These are phyloP conservation scores for Scomber scombrus DNA, from an alignment of 2,113 vertebrate species.

Conservation along the genomic window DNA sequence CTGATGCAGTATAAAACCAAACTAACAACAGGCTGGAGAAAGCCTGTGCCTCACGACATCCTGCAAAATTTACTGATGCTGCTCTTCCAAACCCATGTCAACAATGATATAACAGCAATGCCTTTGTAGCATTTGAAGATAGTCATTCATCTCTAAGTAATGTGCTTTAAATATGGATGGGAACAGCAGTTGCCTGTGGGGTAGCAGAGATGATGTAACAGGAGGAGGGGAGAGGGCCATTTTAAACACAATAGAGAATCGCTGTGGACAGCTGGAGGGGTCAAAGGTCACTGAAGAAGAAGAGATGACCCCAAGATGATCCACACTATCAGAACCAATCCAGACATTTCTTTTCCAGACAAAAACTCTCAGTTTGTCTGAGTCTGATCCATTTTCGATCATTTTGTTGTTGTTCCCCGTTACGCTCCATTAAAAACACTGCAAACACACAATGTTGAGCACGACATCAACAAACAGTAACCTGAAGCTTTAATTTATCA, in stretches of 20 bases:
- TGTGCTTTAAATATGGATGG: constrained; percentile 73
- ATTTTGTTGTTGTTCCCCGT: neutral
- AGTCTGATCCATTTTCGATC: neutral
- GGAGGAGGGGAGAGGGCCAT: constrained; percentile 52
- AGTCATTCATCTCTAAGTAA: constrained; percentile 67
- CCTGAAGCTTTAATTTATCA: no score
- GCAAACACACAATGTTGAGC: no score
- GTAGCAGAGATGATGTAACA: constrained; percentile 71
- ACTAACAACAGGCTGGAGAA: neutral
- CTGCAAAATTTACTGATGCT: constrained; percentile 27
- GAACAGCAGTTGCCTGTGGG: constrained; percentile 74
- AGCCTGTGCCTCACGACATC: neutral
- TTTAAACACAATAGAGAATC: constrained; percentile 60
- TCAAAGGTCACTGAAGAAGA: constrained; percentile 64
- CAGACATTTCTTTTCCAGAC: neutral
- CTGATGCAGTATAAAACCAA: neutral
- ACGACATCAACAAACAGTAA: no score
- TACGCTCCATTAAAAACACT: neutral
- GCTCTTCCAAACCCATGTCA: constrained; percentile 13
- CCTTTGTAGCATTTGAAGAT: constrained; percentile 51
- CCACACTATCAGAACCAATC: neutral
- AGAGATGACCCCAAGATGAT: constrained; percentile 10
- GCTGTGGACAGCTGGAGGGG: constrained; percentile 68
- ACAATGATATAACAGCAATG: constrained; percentile 39
- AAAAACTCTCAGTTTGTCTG: no score